Conservation (phyloP, 2,113 vertebrate genomes). For the Miniopterus natalensis region DNA sequence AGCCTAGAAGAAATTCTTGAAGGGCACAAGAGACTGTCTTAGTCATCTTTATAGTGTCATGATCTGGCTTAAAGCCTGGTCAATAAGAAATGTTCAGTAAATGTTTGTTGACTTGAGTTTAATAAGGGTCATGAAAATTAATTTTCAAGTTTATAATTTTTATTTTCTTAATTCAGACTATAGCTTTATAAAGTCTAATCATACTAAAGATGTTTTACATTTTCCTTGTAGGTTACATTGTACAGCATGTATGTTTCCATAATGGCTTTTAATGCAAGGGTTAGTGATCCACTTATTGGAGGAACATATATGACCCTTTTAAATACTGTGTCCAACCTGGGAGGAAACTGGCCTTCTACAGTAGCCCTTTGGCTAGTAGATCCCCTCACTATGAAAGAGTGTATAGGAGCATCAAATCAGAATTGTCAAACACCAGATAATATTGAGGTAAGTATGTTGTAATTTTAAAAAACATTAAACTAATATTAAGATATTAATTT, state of each 20-base stretch:
- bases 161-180: conserved; percentile 49
- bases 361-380: conserved; percentile 97
- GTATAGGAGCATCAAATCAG: conserved; percentile 90
- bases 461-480: neutral
- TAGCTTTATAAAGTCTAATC: conserved; percentile 28
- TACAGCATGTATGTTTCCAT: conserved; percentile 99
- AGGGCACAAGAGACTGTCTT: neutral
- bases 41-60: neutral
- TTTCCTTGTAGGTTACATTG: conserved; percentile 90
- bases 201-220: conserved; percentile 33
- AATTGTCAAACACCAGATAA: conserved; percentile 90
- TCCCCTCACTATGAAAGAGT: conserved; percentile 95
- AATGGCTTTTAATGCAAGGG: conserved; percentile 99
- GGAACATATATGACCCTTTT: conserved; percentile 99
- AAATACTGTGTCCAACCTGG: conserved; percentile 97
- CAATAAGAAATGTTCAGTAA: neutral
- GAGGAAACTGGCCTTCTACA: conserved; percentile 98
- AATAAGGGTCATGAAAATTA: conserved; percentile 57
- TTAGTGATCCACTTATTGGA: conserved; percentile 97
- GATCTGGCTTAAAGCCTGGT: neutral
- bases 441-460: conserved; percentile 89
- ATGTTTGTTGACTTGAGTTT: conserved; percentile 21
- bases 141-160: conserved; percentile 57
- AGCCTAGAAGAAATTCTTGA: conserved; percentile 41
- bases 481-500: neutral